A percentile compares a stretch with the other conserved stretches of the same genome.
These are phyloP conservation scores for Glaucidium brasilianum DNA, from an alignment of 2,113 vertebrate genomes.

Conservation along the genomic window DNA sequence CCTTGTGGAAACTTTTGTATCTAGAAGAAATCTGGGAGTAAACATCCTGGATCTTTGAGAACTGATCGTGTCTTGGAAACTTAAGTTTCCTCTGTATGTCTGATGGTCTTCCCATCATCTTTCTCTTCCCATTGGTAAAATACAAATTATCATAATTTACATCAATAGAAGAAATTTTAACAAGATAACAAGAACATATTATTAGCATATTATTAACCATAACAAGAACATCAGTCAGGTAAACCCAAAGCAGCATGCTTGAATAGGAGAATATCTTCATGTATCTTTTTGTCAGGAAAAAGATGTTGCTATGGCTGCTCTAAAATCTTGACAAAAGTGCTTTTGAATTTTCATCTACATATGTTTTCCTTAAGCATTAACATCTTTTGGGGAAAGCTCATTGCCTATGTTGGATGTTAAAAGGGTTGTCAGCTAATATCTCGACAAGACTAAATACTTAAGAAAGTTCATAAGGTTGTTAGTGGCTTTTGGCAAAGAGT, in stretches of 20 bases:
- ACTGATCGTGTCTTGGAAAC: neutral
- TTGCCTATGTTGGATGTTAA: slow-evolving; percentile 32
- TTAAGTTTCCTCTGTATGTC: neutral
- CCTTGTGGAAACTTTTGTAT: neutral
- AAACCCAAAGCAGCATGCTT: neutral
- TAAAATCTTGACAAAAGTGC: neutral
- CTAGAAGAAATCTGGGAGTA: neutral
- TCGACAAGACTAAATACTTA: slow-evolving; percentile 55
- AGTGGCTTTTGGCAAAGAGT: slow-evolving; percentile 66
- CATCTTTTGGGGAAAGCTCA: neutral
- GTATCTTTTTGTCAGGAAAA: neutral
- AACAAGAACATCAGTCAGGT: neutral
- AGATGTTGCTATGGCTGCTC: neutral
- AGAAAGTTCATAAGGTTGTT: slow-evolving; percentile 68
- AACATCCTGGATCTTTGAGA: neutral
- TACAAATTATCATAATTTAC: neutral
- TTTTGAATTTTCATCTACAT: slow-evolving; percentile 33
- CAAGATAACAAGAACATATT: neutral
- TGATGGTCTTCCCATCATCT: neutral
- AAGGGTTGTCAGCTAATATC: slow-evolving; percentile 46
- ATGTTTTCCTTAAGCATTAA: slow-evolving; percentile 22
- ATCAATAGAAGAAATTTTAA: neutral
- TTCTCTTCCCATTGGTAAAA: neutral
- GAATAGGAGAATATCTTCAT: neutral
- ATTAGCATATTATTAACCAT: neutral